Percentiles rank a stretch among this genome's conserved stretches.
Conservation (phyloP, 1,140 invertebrate species). For the Amyelois transitella region DNA sequence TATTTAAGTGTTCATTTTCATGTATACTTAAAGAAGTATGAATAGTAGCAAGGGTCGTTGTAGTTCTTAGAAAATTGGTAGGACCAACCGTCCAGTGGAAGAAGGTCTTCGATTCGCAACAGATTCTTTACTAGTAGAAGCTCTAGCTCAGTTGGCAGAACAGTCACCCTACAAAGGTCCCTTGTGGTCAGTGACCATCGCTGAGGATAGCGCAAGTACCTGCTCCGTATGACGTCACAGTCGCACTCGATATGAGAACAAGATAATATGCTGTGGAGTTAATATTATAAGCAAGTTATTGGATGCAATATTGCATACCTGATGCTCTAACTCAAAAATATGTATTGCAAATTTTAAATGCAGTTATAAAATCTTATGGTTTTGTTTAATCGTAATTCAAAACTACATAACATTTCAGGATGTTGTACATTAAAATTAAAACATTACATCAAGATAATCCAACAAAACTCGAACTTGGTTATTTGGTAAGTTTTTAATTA, state of each 20-base stretch:
- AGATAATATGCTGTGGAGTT: constrained; percentile 1
- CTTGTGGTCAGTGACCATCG: constrained; percentile 66
- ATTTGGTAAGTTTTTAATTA: no score
- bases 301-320: background rate
- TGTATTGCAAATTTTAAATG: no score
- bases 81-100: background rate
- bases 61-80: background rate
- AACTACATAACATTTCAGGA: no score
- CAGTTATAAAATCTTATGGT: no score
- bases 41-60: background rate
- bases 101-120: background rate
- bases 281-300: background rate
- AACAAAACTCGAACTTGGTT: no score
- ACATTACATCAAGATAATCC: no score
- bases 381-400: no score
- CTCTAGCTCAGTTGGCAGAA: constrained; percentile 48
- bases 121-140: constrained; percentile 17
- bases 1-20: no score
- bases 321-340: no score
- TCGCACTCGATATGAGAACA: constrained; percentile 22
- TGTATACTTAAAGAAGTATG: background rate
- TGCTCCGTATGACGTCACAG: constrained; percentile 50
- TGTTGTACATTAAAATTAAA: no score
- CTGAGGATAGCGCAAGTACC: constrained; percentile 62
- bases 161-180: constrained; percentile 68